Conservation (phyloP, 1,140 invertebrate genomes). For the Polyergus mexicanus region DNA sequence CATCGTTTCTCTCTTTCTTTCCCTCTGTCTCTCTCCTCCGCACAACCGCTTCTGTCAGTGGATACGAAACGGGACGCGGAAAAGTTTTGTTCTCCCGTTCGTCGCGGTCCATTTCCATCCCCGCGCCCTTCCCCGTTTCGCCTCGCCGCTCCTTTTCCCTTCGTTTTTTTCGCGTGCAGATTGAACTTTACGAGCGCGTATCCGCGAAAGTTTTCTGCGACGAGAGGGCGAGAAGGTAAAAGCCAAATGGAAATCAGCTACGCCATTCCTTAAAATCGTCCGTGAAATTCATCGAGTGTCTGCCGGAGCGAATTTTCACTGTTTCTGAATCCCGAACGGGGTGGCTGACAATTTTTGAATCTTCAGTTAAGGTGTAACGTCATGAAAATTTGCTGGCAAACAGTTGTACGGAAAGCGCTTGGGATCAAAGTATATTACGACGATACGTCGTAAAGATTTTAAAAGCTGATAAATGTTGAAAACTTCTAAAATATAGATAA, state of each 20-base stretch:
- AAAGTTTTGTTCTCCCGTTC: constrained; percentile 65
- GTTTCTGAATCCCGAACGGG: neutral
- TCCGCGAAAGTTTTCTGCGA: constrained; percentile 64
- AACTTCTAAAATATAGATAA: neutral
- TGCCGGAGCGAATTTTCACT: neutral
- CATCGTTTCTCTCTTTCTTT: neutral
- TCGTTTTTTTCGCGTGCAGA: constrained; percentile 69
- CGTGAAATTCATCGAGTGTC: constrained; percentile 36
- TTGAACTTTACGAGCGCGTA: constrained; percentile 78
- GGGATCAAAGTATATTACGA: neutral
- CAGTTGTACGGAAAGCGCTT: neutral
- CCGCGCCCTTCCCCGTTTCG: constrained; percentile 4
- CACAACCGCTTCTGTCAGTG: constrained; percentile 60
- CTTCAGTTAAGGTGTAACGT: neutral
- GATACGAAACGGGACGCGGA: constrained; percentile 48
- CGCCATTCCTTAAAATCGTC: constrained; percentile 38
- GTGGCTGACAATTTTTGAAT: constrained; percentile 26
- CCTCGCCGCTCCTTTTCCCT: neutral
- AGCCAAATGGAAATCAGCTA: constrained; percentile 64
- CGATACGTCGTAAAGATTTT: neutral
- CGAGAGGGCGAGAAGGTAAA: constrained; percentile 43
- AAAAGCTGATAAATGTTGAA: neutral
- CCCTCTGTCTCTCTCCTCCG: neutral
- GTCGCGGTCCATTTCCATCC: constrained; percentile 45
- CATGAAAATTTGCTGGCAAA: neutral